phyloP scores from a whole-genome alignment of 2,888 invertebrate genomes.

The Azorinus chamasolen region DNA sequence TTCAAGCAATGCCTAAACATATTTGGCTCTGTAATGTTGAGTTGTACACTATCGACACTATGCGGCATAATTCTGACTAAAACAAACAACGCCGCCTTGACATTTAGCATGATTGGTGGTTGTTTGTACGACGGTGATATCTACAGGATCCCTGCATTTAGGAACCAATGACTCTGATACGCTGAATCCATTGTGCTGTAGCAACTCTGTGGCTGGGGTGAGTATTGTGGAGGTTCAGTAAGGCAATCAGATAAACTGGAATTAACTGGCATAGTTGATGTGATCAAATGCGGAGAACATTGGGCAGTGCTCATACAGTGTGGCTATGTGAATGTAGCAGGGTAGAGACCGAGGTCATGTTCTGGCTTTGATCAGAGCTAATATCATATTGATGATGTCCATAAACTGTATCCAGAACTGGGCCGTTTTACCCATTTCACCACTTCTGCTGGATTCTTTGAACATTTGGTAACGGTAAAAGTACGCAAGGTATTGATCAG shows the following conservation, averaged over 20 bases:
- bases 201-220: neutral
- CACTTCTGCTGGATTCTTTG: conserved; percentile 22
- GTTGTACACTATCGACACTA: conserved; percentile 7
- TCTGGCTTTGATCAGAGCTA: conserved; percentile 41
- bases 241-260: neutral
- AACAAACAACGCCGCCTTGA: conserved; percentile 49
- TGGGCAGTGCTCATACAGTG: conserved; percentile 5
- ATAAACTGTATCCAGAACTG: conserved; percentile 53
- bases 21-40: neutral
- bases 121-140: conserved; percentile 60
- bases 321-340: conserved; percentile 31
- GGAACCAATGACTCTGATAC: conserved; percentile 43
- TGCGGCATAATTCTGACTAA: conserved; percentile 44
- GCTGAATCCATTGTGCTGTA: conserved; percentile 46
- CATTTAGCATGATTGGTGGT: conserved; percentile 56
- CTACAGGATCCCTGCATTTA: conserved; percentile 43
- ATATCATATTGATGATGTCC: conserved; percentile 32
- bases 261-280: conserved; percentile 56
- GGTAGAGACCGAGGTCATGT: conserved; percentile 28
- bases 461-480: conserved; percentile 31
- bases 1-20: conserved; percentile 21
- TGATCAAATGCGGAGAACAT: conserved; percentile 16
- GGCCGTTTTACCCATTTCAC: conserved; percentile 40
- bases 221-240: too few relatives aligned
- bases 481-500: too few relatives aligned